Percentiles rank a stretch among this genome's conserved stretches.
These are phyloP conservation scores for Mormyrus lacerda DNA, from an alignment of 2,113 vertebrate species.

Conservation along the genomic window DNA sequence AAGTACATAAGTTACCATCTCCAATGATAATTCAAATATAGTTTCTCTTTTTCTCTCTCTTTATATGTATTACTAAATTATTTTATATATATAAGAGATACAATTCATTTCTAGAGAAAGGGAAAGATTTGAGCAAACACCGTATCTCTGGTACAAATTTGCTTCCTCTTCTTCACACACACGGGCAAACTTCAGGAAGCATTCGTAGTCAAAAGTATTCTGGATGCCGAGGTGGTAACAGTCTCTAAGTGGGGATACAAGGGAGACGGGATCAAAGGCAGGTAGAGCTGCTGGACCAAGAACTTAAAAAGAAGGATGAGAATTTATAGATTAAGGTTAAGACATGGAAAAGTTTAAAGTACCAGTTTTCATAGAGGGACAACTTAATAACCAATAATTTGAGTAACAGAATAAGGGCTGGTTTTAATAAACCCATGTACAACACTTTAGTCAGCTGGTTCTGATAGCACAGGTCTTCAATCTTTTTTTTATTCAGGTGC, in stretches of 20 bases:
- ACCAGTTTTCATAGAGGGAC: neutral
- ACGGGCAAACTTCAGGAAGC: conserved; percentile 79
- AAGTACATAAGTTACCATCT: too few species aligned
- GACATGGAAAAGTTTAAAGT: neutral
- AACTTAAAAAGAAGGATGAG: neutral
- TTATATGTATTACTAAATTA: too few species aligned
- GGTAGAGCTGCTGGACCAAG: neutral
- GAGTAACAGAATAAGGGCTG: too few species aligned
- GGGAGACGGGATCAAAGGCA: neutral
- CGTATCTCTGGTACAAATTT: conserved; percentile 87
- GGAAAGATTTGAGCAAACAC: conserved; percentile 44
- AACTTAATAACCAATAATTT: neutral
- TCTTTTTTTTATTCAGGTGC: too few species aligned
- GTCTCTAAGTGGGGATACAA: conserved; percentile 58
- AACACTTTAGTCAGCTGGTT: neutral
- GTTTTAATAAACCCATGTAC: neutral
- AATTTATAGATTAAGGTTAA: neutral
- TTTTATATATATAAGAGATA: too few species aligned
- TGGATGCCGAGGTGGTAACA: conserved; percentile 87
- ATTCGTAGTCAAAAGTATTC: conserved; percentile 83
- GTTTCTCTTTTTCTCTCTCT: neutral
- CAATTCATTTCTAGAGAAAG: neutral
- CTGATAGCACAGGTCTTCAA: too few species aligned
- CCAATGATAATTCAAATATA: neutral
- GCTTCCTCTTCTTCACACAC: conserved; percentile 69